Conservation (phyloP, 2,888 invertebrate species). For the Tachystola acroxantha region DNA sequence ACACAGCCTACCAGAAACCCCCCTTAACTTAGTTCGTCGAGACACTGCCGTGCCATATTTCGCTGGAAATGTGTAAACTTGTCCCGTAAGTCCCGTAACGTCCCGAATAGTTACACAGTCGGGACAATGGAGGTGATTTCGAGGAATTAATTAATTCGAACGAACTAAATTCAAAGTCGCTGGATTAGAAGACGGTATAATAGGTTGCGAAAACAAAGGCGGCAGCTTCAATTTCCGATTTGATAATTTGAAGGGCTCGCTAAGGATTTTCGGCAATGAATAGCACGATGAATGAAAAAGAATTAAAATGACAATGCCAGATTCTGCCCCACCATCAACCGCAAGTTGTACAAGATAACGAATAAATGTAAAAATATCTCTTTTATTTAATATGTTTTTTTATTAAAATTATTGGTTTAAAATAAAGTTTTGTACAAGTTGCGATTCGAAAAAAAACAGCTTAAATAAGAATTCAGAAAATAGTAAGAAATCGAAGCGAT, state of each 20-base stretch:
- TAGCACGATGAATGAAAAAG: too few relatives aligned
- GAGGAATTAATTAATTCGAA: constrained; percentile 29
- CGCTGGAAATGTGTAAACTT: constrained; percentile 25
- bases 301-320: too few relatives aligned
- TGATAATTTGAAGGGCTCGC: background rate
- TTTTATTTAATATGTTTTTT: too few relatives aligned
- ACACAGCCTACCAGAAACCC: background rate
- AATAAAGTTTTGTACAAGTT: too few relatives aligned
- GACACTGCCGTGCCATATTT: constrained; percentile 15
- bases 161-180: constrained; percentile 4
- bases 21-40: background rate
- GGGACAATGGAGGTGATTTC: constrained; percentile 28
- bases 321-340: too few relatives aligned
- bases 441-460: too few relatives aligned
- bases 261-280: too few relatives aligned
- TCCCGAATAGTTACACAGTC: constrained; percentile 26
- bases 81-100: constrained; percentile 15
- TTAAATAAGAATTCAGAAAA: too few relatives aligned
- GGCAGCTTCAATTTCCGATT: background rate
- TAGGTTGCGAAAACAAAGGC: constrained; percentile 1
- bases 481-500: too few relatives aligned
- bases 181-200: constrained; percentile 19
- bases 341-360: too few relatives aligned
- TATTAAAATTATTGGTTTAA: too few relatives aligned
- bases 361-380: too few relatives aligned